Evolutionary conservation across 1,140 invertebrate species (phyloP).

Genomic region (Semibalanus balanoides): DNA sequence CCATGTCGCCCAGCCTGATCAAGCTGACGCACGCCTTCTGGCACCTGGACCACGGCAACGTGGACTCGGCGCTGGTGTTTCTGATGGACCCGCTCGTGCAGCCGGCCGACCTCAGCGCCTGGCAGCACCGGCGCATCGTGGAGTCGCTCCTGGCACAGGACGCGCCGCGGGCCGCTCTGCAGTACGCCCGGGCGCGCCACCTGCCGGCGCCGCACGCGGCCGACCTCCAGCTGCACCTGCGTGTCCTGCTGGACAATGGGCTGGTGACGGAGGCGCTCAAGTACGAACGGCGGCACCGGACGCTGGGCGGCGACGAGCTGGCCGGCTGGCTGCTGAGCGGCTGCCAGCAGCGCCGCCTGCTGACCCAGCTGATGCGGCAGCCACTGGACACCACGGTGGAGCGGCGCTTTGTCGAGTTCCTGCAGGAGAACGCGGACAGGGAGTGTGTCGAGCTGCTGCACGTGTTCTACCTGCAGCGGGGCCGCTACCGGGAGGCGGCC

Average conservation of each 20-base stretch:
- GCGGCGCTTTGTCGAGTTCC: background rate
- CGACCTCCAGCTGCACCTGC: conserved; percentile 33
- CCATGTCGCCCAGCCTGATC: conserved; percentile 47
- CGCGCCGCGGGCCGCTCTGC: conserved; percentile 38
- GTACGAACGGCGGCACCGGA: conserved; percentile 32
- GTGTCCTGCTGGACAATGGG: conserved; percentile 41
- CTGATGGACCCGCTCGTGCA: conserved; percentile 33
- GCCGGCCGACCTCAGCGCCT: conserved; percentile 34
- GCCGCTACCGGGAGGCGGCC: background rate
- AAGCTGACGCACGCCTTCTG: conserved; percentile 69
- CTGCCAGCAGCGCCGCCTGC: background rate
- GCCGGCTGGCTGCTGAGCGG: background rate
- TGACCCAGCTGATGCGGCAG: background rate
- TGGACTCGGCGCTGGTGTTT: conserved; percentile 32
- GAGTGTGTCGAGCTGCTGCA: background rate
- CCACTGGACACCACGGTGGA: background rate
- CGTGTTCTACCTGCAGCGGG: background rate
- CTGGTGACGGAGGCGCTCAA: conserved; percentile 42
- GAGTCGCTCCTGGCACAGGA: conserved; percentile 39
- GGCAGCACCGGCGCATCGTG: conserved; percentile 42
- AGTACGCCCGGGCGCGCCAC: conserved; percentile 36
- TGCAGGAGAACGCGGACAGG: background rate
- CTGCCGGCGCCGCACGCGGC: conserved; percentile 36
- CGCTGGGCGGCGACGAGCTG: conserved; percentile 26
- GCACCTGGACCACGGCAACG: conserved; percentile 67